Evolutionary conservation across 2,113 vertebrate genomes (phyloP).

Genomic region (Globicephala melas): DNA sequence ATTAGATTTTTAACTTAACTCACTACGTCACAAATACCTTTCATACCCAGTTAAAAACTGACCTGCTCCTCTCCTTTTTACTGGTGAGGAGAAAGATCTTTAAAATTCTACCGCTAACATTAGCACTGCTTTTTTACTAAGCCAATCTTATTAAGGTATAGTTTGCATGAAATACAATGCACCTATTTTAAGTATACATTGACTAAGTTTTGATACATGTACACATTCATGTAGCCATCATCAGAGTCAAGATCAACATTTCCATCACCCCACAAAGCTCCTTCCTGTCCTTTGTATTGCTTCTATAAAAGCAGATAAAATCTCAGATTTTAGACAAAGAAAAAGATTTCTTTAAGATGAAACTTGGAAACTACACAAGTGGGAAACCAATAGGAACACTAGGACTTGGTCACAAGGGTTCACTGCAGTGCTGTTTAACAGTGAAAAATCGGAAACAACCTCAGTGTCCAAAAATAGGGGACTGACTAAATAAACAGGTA

Average conservation of each 20-base stretch:
- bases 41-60: background rate
- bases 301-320: slow-evolving; percentile 19
- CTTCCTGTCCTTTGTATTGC: background rate
- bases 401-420: background rate
- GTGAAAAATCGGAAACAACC: background rate
- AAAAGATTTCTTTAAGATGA: background rate
- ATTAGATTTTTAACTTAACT: background rate
- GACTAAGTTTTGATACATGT: background rate
- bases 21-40: background rate
- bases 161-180: background rate
- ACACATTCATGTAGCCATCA: background rate
- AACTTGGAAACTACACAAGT: background rate
- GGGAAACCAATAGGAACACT: background rate
- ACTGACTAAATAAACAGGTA: background rate
- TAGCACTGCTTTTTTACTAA: background rate
- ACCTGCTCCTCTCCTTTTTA: background rate
- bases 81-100: background rate
- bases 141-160: background rate
- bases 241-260: background rate
- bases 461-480: background rate
- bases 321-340: background rate
- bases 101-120: background rate
- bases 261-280: background rate
- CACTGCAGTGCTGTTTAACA: background rate
- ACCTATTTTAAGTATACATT: background rate